Conservation (phyloP, 2,888 invertebrate genomes). For the Cactoblastis cactorum region DNA sequence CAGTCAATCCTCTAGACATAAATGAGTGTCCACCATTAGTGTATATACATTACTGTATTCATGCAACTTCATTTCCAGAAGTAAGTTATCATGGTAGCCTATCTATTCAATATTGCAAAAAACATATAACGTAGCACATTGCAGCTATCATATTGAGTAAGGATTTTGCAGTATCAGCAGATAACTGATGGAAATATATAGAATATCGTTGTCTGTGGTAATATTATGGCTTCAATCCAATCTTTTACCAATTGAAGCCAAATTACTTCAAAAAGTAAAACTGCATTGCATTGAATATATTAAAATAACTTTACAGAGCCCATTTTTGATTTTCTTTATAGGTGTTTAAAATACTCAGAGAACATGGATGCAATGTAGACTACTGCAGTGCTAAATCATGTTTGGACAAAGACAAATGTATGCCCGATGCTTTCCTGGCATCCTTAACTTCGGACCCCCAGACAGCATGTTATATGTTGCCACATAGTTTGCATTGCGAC, state of each 20-base stretch:
- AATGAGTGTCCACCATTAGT: conserved; percentile 70
- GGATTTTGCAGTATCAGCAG: too few relatives aligned
- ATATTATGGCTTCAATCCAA: too few relatives aligned
- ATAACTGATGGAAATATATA: too few relatives aligned
- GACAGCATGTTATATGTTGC: conserved; percentile 51
- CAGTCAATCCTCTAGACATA: conserved; percentile 52
- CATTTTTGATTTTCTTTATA: conserved; percentile 29
- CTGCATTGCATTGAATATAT: too few relatives aligned
- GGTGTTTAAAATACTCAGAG: conserved; percentile 61
- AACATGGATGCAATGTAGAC: conserved; percentile 66
- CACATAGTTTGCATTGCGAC: conserved; percentile 60
- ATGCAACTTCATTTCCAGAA: conserved; percentile 50
- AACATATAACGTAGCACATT: too few relatives aligned
- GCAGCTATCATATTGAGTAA: too few relatives aligned
- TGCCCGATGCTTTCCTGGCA: conserved; percentile 66
- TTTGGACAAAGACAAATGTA: conserved; percentile 25
- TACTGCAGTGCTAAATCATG: conserved; percentile 43
- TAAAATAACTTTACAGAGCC: too few relatives aligned
- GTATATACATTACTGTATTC: conserved; percentile 57
- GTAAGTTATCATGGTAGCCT: conserved; percentile 42
- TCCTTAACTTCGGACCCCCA: conserved; percentile 50
- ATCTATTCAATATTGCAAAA: too few relatives aligned
- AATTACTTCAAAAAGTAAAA: background rate
- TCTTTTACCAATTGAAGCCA: too few relatives aligned
- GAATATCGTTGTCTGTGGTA: too few relatives aligned